A percentile compares a stretch with the other conserved stretches of the same genome.
phyloP scores from a whole-genome alignment of 2,113 vertebrate genomes.

The Anguilla rostrata region DNA sequence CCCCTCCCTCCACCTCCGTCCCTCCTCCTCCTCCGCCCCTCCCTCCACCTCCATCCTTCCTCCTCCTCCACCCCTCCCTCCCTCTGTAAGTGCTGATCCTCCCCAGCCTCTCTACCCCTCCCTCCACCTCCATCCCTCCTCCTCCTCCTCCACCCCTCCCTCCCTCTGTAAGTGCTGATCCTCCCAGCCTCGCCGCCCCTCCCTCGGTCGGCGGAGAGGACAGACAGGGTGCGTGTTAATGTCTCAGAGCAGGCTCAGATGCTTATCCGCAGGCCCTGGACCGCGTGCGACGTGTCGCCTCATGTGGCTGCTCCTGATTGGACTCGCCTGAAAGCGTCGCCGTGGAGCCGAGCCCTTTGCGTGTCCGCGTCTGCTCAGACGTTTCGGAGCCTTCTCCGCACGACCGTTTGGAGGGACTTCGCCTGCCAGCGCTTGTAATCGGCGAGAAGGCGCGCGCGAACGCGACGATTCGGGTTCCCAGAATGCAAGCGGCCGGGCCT shows the following conservation, averaged over 20 bases:
- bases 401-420: neutral
- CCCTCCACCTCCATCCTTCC: no score
- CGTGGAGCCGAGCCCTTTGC: neutral
- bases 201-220: slow-evolving; percentile 48
- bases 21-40: slow-evolving; percentile 15
- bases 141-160: no score
- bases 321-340: neutral
- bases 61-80: neutral
- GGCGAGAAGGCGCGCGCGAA: neutral
- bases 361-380: neutral
- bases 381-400: neutral
- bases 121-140: slow-evolving; percentile 25
- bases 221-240: slow-evolving; percentile 13
- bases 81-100: slow-evolving; percentile 11
- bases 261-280: neutral
- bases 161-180: no score
- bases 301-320: neutral
- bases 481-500: neutral
- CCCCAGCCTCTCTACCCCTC: neutral
- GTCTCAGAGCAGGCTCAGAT: neutral
- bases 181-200: no score
- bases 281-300: neutral
- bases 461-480: neutral
- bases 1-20: slow-evolving; percentile 2
- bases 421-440: neutral